Evolutionary conservation across 2,113 vertebrate genomes (phyloP).

Genomic region (Campylorhamphus procurvoides): DNA sequence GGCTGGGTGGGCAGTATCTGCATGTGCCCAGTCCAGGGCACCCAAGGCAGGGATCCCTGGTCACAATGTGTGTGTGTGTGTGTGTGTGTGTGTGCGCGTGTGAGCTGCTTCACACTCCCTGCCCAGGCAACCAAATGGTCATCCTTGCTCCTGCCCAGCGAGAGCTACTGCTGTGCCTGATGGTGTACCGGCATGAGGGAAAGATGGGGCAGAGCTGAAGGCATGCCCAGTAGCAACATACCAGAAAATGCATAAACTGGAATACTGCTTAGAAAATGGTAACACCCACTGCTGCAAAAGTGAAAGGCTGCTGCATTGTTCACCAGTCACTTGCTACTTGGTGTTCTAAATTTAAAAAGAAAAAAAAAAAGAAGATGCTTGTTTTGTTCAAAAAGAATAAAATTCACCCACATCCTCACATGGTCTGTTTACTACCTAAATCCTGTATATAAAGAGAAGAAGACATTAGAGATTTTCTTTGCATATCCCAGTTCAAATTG

Average conservation of each 20-base stretch:
- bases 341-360: neutral
- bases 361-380: neutral
- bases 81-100: neutral
- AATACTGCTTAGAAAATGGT: neutral
- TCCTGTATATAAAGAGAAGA: neutral
- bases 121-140: fast-evolving
- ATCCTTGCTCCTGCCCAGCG: neutral
- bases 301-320: neutral
- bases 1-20: neutral
- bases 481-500: neutral
- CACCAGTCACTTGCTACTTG: neutral
- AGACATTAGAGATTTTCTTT: neutral
- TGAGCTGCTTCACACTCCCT: neutral
- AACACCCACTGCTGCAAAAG: neutral
- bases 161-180: neutral
- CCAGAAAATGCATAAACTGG: neutral
- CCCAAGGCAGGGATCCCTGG: neutral
- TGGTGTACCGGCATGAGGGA: fast-evolving
- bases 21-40: neutral
- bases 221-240: fast-evolving
- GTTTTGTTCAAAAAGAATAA: neutral
- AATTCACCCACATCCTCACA: neutral
- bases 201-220: neutral
- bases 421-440: neutral
- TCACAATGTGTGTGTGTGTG: fast-evolving